A percentile compares a stretch with the other conserved stretches of the same genome.
phyloP scores from a whole-genome alignment of 1,140 invertebrate species.

The Kradibia gibbosae region DNA sequence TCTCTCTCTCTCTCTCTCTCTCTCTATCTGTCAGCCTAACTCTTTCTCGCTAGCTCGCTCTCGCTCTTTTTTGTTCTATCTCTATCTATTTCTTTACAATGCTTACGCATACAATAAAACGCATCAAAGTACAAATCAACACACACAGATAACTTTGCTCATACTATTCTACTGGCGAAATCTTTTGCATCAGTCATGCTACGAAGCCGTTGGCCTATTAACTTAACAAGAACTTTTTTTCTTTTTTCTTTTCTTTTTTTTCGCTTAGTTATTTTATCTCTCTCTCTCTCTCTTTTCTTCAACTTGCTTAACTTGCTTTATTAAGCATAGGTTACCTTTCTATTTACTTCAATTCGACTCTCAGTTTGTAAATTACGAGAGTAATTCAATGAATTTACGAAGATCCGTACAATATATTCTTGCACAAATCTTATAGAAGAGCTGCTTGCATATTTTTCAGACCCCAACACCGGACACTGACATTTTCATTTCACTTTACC shows the following conservation, averaged over 20 bases:
- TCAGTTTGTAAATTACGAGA: not conserved
- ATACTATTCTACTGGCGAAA: slow-evolving; percentile 38
- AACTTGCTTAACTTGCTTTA: slow-evolving; percentile 49
- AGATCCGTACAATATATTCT: not conserved
- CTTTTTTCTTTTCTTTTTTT: slow-evolving; percentile 38
- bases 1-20: slow-evolving; percentile 52
- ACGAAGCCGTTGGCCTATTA: not conserved
- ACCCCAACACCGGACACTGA: not conserved
- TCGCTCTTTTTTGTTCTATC: slow-evolving; percentile 67
- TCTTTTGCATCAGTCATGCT: slow-evolving; percentile 49
- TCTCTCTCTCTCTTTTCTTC: slow-evolving; percentile 31
- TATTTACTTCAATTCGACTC: no score
- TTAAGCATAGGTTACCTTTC: slow-evolving; percentile 28
- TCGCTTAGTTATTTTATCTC: slow-evolving; percentile 13
- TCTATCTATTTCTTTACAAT: slow-evolving; percentile 55
- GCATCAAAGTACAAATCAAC: no score
- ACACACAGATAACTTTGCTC: slow-evolving; percentile 38
- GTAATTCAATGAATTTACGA: slow-evolving; percentile 24
- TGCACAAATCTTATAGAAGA: not conserved
- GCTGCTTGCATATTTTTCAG: slow-evolving; percentile 19
- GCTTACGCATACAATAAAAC: not conserved
- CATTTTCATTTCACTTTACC: not conserved
- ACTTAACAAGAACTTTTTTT: slow-evolving; percentile 21
- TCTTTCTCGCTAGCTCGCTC: slow-evolving; percentile 61
- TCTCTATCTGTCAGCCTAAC: not conserved